Conservation (phyloP, 1,140 invertebrate species). For the Drosophila saltans region DNA sequence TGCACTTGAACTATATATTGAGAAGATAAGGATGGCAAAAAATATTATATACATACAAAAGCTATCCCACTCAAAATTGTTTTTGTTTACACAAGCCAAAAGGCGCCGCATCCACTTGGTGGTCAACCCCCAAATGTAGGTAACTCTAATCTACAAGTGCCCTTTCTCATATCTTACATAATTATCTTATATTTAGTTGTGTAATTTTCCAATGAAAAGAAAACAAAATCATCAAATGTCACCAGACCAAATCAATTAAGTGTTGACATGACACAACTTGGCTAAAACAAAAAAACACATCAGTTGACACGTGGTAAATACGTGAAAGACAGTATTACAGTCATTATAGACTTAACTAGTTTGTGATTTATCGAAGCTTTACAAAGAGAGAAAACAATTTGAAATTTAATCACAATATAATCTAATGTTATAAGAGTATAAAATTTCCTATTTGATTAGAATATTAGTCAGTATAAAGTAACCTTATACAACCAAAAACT, state of each 20-base stretch:
- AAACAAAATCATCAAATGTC: slow-evolving; percentile 12
- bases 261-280: slow-evolving; percentile 25
- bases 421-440: no score
- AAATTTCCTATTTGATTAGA: no score
- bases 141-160: slow-evolving; percentile 33
- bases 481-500: no score
- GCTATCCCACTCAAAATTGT: slow-evolving; percentile 63
- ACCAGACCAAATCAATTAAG: slow-evolving; percentile 12
- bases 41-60: slow-evolving; percentile 14
- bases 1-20: slow-evolving; percentile 69
- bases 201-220: slow-evolving; percentile 21
- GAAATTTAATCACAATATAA: no score
- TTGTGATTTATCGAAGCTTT: no score
- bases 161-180: slow-evolving; percentile 17
- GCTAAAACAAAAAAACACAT: not conserved
- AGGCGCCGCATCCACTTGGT: slow-evolving; percentile 49
- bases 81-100: slow-evolving; percentile 51
- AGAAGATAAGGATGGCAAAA: slow-evolving; percentile 50
- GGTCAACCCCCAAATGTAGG: slow-evolving; percentile 3
- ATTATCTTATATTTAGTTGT: slow-evolving; percentile 1
- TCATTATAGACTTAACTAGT: no score
- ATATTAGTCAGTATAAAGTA: no score
- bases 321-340: not conserved
- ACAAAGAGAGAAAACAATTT: no score
- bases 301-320: not conserved